These are phyloP conservation scores for Camelus dromedarius DNA, from an alignment of 2,113 vertebrate genomes.

Conservation along the genomic window DNA sequence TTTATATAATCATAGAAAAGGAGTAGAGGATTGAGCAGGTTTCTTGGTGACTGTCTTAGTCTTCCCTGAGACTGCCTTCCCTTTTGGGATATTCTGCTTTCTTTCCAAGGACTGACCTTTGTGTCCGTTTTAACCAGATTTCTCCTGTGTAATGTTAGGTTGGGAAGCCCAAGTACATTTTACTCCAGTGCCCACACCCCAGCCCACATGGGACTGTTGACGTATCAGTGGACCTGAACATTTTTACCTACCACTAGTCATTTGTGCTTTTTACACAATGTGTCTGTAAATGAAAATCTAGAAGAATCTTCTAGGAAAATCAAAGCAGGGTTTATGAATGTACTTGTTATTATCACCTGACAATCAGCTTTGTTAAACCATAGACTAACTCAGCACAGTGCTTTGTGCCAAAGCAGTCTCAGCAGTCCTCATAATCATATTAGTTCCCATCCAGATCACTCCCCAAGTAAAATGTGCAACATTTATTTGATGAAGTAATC, in stretches of 20 bases:
- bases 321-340: neutral
- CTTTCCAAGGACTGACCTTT: neutral
- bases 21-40: neutral
- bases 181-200: neutral
- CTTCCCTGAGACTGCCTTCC: neutral
- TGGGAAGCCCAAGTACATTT: neutral
- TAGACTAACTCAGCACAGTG: neutral
- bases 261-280: neutral
- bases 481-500: conserved; percentile 44
- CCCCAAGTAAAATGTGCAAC: conserved; percentile 13
- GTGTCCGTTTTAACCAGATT: neutral
- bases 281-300: neutral
- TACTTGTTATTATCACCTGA: neutral
- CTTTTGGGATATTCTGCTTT: neutral
- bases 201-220: neutral
- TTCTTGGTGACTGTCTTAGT: neutral
- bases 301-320: neutral
- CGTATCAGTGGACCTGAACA: neutral
- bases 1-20: neutral
- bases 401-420: conserved; percentile 74
- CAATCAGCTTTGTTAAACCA: conserved; percentile 2
- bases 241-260: neutral
- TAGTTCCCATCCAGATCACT: conserved; percentile 70
- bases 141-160: neutral
- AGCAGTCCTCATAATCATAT: conserved; percentile 67